Percentiles rank a stretch among this genome's conserved stretches.
phyloP scores from a whole-genome alignment of 2,113 vertebrate genomes.

The Trogon melanurus region DNA sequence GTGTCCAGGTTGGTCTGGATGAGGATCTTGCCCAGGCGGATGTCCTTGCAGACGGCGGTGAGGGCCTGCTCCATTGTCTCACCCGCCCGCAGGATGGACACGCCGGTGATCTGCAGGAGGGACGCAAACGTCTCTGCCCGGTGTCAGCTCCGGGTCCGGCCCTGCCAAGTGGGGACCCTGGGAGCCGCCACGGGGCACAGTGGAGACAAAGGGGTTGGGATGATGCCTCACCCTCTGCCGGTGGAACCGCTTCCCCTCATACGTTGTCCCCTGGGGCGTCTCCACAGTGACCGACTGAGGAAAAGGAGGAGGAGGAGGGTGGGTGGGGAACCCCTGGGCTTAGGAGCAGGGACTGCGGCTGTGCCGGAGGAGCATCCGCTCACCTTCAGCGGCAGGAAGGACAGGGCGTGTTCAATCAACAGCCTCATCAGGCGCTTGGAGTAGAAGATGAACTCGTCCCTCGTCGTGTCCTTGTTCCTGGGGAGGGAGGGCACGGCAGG shows the following conservation, averaged over 20 bases:
- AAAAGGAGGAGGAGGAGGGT: not conserved
- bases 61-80: conserved; percentile 94
- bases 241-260: conserved; percentile 86
- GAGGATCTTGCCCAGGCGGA: conserved; percentile 91
- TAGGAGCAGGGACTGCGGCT: not conserved
- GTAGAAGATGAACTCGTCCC: conserved; percentile 94
- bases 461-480: conserved; percentile 91
- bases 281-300: conserved; percentile 85
- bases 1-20: conserved; percentile 93
- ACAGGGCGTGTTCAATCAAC: conserved; percentile 89
- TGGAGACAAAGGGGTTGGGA: rapidly evolving
- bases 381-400: conserved; percentile 89
- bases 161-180: no score
- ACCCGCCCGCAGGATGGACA: conserved; percentile 88
- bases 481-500: not conserved
- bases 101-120: conserved; percentile 82
- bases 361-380: rapidly evolving
- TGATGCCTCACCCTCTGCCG: conserved; percentile 79
- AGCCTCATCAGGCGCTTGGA: conserved; percentile 93
- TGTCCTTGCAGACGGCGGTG: conserved; percentile 90
- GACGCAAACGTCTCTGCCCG: not conserved
- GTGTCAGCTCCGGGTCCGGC: no score
- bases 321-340: rapidly evolving
- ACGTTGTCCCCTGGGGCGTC: conserved; percentile 85
- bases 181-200: not conserved